Conservation (phyloP, 1,140 invertebrate species). For the Anoplolepis gracilipes region DNA sequence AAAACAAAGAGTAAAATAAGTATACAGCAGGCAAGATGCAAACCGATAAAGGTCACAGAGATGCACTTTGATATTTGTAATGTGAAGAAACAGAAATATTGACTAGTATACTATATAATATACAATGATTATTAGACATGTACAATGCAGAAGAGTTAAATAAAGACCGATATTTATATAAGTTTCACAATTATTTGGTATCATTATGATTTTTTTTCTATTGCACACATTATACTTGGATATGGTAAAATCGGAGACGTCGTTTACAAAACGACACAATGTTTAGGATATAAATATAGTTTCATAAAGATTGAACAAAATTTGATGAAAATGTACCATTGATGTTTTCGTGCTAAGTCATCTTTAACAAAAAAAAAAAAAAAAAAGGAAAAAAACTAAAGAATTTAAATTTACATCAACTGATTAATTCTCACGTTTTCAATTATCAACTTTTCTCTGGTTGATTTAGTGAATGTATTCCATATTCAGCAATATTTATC, state of each 20-base stretch:
- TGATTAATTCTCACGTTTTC: not conserved
- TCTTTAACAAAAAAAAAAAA: no score
- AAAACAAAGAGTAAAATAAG: not conserved
- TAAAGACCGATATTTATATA: constrained; percentile 69
- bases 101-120: constrained; percentile 73
- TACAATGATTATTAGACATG: constrained; percentile 65
- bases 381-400: constrained; percentile 8
- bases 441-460: not conserved
- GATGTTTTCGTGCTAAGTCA: not conserved
- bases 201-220: constrained; percentile 50
- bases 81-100: constrained; percentile 55
- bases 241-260: not conserved
- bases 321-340: constrained; percentile 17
- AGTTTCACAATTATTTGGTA: constrained; percentile 73
- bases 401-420: not conserved
- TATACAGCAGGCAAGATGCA: not conserved
- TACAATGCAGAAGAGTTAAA: constrained; percentile 65
- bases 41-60: constrained; percentile 19
- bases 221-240: constrained; percentile 22
- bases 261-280: not conserved
- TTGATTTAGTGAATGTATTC: not conserved
- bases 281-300: constrained; percentile 2
- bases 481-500: not conserved
- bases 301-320: not conserved
- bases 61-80: constrained; percentile 23